Percentiles rank a stretch among this genome's conserved stretches.
Conservation (phyloP, 2,888 invertebrate genomes). For the Caenorhabditis parvicauda region DNA sequence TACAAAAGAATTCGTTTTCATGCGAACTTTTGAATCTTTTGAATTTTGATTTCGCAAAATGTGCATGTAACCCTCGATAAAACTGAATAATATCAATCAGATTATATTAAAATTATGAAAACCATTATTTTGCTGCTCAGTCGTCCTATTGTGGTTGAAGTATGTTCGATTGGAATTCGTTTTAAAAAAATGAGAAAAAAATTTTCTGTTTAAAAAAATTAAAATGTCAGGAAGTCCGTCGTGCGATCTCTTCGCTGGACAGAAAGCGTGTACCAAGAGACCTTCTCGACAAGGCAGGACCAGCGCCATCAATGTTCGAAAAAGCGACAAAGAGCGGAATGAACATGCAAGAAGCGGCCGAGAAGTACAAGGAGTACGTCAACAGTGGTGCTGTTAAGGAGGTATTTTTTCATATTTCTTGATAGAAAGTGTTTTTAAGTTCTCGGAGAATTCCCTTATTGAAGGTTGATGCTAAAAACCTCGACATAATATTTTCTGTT, state of each 20-base stretch:
- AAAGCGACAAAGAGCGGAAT: constrained; percentile 39
- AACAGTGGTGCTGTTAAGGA: constrained; percentile 42
- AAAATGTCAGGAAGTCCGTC: constrained; percentile 20
- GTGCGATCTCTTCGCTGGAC: constrained; percentile 14
- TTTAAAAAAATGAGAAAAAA: background rate
- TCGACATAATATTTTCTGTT: no score
- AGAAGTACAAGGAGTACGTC: constrained; percentile 50
- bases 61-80: no score
- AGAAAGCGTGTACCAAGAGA: constrained; percentile 24
- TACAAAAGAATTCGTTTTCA: no score
- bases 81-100: no score
- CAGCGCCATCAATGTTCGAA: constrained; percentile 33
- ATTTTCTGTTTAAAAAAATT: no score
- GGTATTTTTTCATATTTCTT: constrained; percentile 7
- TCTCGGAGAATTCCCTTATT: no score
- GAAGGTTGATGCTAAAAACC: no score
- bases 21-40: no score
- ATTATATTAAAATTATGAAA: background rate
- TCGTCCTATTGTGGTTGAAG: no score
- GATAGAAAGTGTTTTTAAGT: no score
- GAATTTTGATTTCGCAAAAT: no score
- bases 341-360: constrained; percentile 39
- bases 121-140: no score
- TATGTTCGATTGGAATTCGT: background rate
- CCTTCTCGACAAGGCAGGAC: constrained; percentile 30